These are phyloP conservation scores for Machaerirhynchus nigripectus DNA, from an alignment of 2,113 vertebrate species.

Conservation along the genomic window DNA sequence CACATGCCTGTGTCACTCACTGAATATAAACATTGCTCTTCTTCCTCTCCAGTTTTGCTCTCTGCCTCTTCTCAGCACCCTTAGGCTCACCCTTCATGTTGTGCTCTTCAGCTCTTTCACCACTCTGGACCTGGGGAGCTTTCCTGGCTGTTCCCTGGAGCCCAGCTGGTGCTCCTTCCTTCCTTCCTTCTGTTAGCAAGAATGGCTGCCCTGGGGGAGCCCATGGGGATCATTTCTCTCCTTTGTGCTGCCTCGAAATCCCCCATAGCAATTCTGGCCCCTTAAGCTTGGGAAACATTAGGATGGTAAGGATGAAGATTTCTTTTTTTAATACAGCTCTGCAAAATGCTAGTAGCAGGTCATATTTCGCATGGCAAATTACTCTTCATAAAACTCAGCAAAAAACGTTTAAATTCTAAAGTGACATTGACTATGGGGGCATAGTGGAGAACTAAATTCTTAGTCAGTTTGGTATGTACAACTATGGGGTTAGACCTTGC, in stretches of 20 bases:
- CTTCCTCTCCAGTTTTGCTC: background rate
- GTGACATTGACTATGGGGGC: background rate
- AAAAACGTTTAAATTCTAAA: background rate
- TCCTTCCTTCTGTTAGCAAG: background rate
- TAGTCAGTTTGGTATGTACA: background rate
- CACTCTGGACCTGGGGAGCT: background rate
- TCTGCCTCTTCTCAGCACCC: background rate
- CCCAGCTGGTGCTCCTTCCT: background rate
- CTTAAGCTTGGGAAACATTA: background rate
- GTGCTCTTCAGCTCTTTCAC: background rate
- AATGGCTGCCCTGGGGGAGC: background rate
- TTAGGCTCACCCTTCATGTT: background rate
- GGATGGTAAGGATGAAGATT: background rate
- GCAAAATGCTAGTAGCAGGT: background rate
- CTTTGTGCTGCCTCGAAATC: accelerated
- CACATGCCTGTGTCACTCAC: background rate
- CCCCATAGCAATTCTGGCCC: background rate
- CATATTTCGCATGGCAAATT: background rate
- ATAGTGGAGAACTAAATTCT: background rate
- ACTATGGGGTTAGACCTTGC: background rate
- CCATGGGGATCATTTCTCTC: background rate
- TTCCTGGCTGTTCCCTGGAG: background rate
- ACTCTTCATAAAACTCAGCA: background rate
- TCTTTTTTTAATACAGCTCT: background rate
- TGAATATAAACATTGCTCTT: background rate